Evolutionary conservation across 2,888 invertebrate species (phyloP).

Genomic region (Pandemis heparana): DNA sequence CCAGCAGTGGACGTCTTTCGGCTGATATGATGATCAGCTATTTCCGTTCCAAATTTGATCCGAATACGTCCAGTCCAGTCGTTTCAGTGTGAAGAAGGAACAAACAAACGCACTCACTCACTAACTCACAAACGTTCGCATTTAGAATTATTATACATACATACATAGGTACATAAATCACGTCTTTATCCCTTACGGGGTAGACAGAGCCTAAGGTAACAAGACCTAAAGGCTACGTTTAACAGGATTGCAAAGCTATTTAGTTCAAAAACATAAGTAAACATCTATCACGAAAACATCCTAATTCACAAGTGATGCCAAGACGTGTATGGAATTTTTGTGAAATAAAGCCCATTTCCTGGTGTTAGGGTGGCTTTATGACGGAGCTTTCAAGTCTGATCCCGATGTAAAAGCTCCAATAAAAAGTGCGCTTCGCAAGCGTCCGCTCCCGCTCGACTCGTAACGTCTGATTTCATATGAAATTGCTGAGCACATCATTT

Average conservation of each 20-base stretch:
- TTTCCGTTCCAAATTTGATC: too few relatives aligned
- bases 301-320: neutral
- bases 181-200: too few relatives aligned
- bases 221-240: neutral
- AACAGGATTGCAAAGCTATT: too few relatives aligned
- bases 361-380: constrained; percentile 5
- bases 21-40: too few relatives aligned
- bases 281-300: neutral
- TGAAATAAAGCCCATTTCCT: neutral
- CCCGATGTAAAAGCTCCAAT: constrained; percentile 12
- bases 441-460: neutral
- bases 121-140: neutral
- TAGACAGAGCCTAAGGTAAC: too few relatives aligned
- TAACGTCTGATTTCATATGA: constrained; percentile 43
- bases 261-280: too few relatives aligned
- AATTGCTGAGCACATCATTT: constrained; percentile 38
- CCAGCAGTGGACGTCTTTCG: too few relatives aligned
- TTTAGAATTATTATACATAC: too few relatives aligned
- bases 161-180: too few relatives aligned
- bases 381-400: constrained; percentile 15
- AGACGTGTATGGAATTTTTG: constrained; percentile 26
- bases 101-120: too few relatives aligned
- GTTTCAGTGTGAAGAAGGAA: too few relatives aligned
- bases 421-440: constrained; percentile 13
- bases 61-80: too few relatives aligned